phyloP scores from a whole-genome alignment of 2,797 vertebrate species.

The Trachops cirrhosus region DNA sequence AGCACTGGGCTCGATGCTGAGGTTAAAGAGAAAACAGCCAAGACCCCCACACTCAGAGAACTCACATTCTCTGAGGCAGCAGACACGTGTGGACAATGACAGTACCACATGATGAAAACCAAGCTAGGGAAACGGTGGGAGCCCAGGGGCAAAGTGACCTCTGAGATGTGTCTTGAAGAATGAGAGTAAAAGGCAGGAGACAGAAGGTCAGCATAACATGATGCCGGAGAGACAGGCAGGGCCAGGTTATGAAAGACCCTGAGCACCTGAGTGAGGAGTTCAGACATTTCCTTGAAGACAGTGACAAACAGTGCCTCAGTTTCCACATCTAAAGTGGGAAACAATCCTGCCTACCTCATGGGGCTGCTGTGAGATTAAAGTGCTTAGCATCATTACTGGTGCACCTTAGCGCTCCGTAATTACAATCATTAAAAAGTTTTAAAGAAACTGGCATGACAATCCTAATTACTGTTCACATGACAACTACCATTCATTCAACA shows the following conservation, averaged over 20 bases:
- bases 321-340: neutral
- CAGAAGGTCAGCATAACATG: neutral
- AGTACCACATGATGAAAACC: neutral
- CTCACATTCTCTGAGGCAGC: neutral
- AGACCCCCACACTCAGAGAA: neutral
- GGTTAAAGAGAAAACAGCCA: neutral
- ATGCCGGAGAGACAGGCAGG: neutral
- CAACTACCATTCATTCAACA: neutral
- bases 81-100: accelerated
- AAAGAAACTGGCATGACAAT: neutral
- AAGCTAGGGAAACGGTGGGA: neutral
- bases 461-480: neutral
- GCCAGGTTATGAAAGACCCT: neutral
- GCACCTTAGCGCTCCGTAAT: neutral
- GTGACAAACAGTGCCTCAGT: neutral
- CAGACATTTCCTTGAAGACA: neutral
- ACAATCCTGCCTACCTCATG: neutral
- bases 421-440: neutral
- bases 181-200: neutral
- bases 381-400: neutral
- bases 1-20: neutral
- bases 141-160: neutral
- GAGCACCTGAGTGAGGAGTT: neutral
- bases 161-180: neutral
- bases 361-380: neutral